Evolutionary conservation across 1,140 invertebrate genomes (phyloP).

Genomic region (Drosophila carrolli): DNA sequence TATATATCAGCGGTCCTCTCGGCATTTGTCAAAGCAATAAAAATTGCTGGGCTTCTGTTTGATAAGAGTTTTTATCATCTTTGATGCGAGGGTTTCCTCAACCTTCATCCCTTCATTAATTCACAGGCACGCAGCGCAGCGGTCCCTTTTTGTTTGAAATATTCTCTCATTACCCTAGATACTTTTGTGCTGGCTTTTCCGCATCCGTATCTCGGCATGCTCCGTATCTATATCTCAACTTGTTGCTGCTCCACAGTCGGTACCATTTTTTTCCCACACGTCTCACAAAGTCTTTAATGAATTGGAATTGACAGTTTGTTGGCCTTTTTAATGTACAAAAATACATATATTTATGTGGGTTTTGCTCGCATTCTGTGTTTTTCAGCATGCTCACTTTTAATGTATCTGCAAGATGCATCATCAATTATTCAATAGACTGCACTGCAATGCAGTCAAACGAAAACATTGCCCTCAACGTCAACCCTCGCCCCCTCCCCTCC

Average conservation of each 20-base stretch:
- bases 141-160: slow-evolving; percentile 29
- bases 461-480: slow-evolving; percentile 33
- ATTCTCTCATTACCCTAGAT: slow-evolving; percentile 70
- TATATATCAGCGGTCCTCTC: slow-evolving; percentile 4
- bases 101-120: slow-evolving; percentile 65
- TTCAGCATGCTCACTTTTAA: slow-evolving; percentile 19
- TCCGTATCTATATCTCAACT: slow-evolving; percentile 44
- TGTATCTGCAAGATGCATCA: slow-evolving; percentile 65
- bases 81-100: slow-evolving; percentile 11
- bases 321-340: slow-evolving; percentile 15
- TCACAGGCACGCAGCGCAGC: slow-evolving; percentile 52
- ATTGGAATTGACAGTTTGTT: slow-evolving; percentile 64
- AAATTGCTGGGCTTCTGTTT: slow-evolving; percentile 73
- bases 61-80: slow-evolving; percentile 56
- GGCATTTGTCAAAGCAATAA: slow-evolving; percentile 80
- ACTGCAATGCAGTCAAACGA: slow-evolving; percentile 60
- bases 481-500: background rate
- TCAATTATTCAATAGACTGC: slow-evolving; percentile 69
- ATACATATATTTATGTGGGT: slow-evolving; percentile 24
- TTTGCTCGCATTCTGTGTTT: slow-evolving; percentile 2
- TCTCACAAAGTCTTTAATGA: slow-evolving; percentile 33
- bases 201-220: slow-evolving; percentile 16
- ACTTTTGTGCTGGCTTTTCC: slow-evolving; percentile 48
- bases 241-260: slow-evolving; percentile 45
- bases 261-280: slow-evolving; percentile 27